Percentiles rank a stretch among this genome's conserved stretches.
Evolutionary conservation across 1,140 invertebrate species (phyloP).

Genomic region (Atopsyche davidsoni): DNA sequence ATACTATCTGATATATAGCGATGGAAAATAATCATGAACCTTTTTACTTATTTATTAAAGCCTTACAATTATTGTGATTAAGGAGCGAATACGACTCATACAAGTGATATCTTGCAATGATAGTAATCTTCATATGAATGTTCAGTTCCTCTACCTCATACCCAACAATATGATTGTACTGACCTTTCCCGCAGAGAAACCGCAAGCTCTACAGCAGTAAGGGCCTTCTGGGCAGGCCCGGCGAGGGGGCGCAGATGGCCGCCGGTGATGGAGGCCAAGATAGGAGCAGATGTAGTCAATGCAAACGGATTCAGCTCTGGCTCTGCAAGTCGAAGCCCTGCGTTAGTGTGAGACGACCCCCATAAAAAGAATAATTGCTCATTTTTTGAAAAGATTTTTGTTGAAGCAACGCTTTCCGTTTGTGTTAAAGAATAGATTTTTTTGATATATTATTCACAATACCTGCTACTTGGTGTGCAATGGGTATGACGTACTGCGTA

Average conservation of each 20-base stretch:
- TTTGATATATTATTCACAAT: too few species aligned
- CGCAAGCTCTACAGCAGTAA: conserved; percentile 32
- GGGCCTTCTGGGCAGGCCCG: conserved; percentile 12
- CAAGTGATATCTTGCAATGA: too few species aligned
- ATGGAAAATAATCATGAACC: too few species aligned
- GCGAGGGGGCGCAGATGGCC: conserved; percentile 35
- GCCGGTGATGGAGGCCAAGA: conserved; percentile 26
- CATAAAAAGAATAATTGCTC: conserved; percentile 1
- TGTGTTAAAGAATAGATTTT: conserved; percentile 2
- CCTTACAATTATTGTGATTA: too few species aligned
- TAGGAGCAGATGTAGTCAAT: conserved; percentile 31
- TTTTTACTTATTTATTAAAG: too few species aligned
- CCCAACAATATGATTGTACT: too few species aligned
- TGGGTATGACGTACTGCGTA: conserved; percentile 18
- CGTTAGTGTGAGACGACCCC: conserved; percentile 8
- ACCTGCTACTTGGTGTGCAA: conserved; percentile 10
- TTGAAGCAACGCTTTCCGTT: background rate
- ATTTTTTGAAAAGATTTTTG: too few species aligned
- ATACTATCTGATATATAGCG: too few species aligned
- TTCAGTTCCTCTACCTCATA: too few species aligned
- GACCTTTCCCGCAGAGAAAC: conserved; percentile 31
- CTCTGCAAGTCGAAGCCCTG: conserved; percentile 24
- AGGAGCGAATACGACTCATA: too few species aligned
- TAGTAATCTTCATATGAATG: too few species aligned
- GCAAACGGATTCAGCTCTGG: conserved; percentile 40